Conservation (phyloP, 2,888 invertebrate genomes). For the Torymus auratus region DNA sequence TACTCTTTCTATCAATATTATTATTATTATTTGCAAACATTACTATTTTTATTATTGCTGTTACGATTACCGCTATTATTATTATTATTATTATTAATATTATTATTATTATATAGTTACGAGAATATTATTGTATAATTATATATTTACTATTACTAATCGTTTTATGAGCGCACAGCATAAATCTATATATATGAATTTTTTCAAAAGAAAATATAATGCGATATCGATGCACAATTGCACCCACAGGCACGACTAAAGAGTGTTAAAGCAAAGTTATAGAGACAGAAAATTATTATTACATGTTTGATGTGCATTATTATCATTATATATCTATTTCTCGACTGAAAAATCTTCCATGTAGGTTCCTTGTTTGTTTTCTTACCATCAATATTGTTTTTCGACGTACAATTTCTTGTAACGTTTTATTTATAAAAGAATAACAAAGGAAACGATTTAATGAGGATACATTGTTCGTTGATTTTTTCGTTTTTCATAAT, state of each 20-base stretch:
- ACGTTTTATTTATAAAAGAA: constrained; percentile 48
- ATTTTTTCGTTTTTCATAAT: constrained; percentile 52
- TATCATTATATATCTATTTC: constrained; percentile 48
- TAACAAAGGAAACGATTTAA: constrained; percentile 48
- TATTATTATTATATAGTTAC: constrained; percentile 61
- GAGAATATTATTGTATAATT: constrained; percentile 53
- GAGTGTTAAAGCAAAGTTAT: constrained; percentile 48
- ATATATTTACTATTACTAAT: constrained; percentile 63
- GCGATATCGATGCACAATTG: constrained; percentile 51
- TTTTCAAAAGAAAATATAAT: constrained; percentile 55
- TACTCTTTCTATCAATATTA: constrained; percentile 62
- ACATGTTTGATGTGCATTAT: constrained; percentile 65
- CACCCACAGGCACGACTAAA: constrained; percentile 47
- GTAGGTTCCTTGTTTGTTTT: constrained; percentile 51
- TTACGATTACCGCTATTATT: constrained; percentile 64
- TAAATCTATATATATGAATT: constrained; percentile 51
- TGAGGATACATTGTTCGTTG: constrained; percentile 62
- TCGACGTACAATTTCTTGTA: constrained; percentile 26
- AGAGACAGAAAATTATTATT: constrained; percentile 63
- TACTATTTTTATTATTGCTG: constrained; percentile 65
- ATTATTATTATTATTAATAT: constrained; percentile 61
- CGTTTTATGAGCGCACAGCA: constrained; percentile 64
- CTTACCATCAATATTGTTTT: constrained; percentile 42
- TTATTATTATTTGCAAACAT: constrained; percentile 59
- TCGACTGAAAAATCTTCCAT: constrained; percentile 53